These are phyloP conservation scores for Thymallus thymallus DNA, from an alignment of 2,113 vertebrate species.

Conservation along the genomic window DNA sequence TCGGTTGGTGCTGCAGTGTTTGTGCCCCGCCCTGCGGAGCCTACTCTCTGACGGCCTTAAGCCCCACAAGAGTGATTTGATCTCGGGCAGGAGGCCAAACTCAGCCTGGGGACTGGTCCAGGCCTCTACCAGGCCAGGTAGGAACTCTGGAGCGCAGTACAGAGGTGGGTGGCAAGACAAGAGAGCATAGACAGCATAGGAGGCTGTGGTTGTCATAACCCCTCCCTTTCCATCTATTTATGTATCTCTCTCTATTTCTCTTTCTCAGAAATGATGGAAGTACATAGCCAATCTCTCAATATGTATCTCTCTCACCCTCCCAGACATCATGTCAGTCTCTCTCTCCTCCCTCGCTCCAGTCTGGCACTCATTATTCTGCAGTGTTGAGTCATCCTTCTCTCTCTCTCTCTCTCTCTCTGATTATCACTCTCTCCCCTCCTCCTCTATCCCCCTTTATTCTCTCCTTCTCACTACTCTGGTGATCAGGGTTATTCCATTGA, in stretches of 20 bases:
- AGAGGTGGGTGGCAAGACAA: background rate
- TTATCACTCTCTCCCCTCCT: background rate
- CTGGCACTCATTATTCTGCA: background rate
- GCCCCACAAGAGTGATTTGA: constrained; percentile 92
- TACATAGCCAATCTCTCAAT: background rate
- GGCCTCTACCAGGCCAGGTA: constrained; percentile 87
- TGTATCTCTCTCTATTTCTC: background rate
- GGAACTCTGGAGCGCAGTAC: background rate
- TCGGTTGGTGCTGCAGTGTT: constrained; percentile 85
- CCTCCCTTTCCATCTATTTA: background rate
- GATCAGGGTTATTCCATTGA: background rate
- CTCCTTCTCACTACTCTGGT: constrained; percentile 13
- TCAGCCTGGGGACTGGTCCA: constrained; percentile 91
- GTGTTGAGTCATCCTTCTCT: constrained; percentile 1
- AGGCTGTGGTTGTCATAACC: background rate
- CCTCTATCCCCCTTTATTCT: background rate
- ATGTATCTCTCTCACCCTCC: background rate
- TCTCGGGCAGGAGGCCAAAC: constrained; percentile 86
- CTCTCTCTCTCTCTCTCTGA: background rate
- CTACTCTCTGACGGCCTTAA: constrained; percentile 89
- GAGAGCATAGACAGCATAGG: background rate
- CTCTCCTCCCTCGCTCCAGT: background rate
- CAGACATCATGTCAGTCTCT: background rate
- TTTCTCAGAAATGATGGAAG: background rate
- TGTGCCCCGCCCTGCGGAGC: constrained; percentile 86